phyloP scores from a whole-genome alignment of 2,113 vertebrate genomes.

The Clarias macrocephalus region DNA sequence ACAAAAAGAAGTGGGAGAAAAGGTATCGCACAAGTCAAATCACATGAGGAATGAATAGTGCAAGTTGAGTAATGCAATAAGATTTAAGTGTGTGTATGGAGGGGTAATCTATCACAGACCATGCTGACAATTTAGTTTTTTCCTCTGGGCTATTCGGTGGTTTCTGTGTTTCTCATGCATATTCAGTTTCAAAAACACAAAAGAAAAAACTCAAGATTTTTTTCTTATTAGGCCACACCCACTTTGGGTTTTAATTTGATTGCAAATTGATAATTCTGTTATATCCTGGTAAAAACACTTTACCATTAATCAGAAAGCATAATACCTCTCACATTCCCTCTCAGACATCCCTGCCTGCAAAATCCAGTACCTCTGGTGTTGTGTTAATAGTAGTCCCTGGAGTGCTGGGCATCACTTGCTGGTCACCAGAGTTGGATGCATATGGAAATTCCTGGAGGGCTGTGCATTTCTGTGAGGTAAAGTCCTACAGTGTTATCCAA shows the following conservation, averaged over 20 bases:
- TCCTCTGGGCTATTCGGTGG: background rate
- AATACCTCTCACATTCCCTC: background rate
- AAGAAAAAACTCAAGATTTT: background rate
- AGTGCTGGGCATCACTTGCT: conserved; percentile 66
- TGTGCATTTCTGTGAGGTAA: conserved; percentile 72
- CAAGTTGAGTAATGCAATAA: background rate
- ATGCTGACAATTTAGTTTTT: background rate
- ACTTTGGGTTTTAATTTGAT: background rate
- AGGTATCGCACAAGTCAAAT: background rate
- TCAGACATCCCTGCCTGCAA: conserved; percentile 66
- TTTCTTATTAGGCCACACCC: background rate
- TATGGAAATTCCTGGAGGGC: conserved; percentile 68
- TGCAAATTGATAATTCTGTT: background rate
- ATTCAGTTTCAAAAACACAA: background rate
- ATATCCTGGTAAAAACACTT: background rate
- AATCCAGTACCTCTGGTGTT: conserved; percentile 63
- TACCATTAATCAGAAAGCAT: background rate
- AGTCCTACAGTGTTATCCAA: background rate
- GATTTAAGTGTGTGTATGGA: too few species aligned
- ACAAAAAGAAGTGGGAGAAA: background rate
- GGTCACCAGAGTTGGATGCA: conserved; percentile 64
- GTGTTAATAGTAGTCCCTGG: conserved; percentile 65
- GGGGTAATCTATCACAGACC: background rate
- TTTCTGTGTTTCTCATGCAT: background rate
- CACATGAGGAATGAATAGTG: background rate